Conservation (phyloP, 1,140 invertebrate genomes). For the Drosophila busckii region DNA sequence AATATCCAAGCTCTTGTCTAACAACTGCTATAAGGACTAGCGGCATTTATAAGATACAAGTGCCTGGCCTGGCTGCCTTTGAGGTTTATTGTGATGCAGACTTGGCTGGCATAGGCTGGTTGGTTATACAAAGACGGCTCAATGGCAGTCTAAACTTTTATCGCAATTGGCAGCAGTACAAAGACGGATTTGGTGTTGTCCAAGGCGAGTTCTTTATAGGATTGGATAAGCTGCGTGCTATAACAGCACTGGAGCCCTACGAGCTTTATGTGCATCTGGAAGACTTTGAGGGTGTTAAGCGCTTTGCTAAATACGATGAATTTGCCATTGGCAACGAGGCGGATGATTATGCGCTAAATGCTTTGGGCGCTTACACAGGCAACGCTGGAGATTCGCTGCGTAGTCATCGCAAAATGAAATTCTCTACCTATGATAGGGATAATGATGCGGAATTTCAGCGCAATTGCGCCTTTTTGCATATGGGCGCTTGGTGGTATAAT, state of each 20-base stretch:
- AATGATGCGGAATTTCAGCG: conserved; percentile 83
- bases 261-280: conserved; percentile 83
- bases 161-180: conserved; percentile 83
- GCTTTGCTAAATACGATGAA: conserved; percentile 82
- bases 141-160: conserved; percentile 84
- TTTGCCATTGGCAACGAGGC: conserved; percentile 83
- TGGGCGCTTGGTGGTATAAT: conserved; percentile 85
- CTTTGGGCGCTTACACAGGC: conserved; percentile 81
- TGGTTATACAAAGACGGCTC: conserved; percentile 82
- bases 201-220: conserved; percentile 84
- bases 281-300: conserved; percentile 80
- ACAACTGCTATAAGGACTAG: conserved; percentile 1
- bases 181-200: conserved; percentile 82
- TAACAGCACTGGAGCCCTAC: conserved; percentile 82
- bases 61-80: conserved; percentile 35
- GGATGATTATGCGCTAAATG: conserved; percentile 83
- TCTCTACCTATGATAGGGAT: conserved; percentile 79
- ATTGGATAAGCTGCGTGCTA: conserved; percentile 81
- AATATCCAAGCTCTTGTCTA: conserved; percentile 32
- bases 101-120: conserved; percentile 80
- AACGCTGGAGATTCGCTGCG: conserved; percentile 52
- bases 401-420: conserved; percentile 58
- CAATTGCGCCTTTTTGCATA: conserved; percentile 84
- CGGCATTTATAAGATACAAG: conserved; percentile 19
- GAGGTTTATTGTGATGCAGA: conserved; percentile 42